A percentile compares a stretch with the other conserved stretches of the same genome.
Conservation (phyloP, 2,113 vertebrate genomes). For the Hippocampus abdominalis region DNA sequence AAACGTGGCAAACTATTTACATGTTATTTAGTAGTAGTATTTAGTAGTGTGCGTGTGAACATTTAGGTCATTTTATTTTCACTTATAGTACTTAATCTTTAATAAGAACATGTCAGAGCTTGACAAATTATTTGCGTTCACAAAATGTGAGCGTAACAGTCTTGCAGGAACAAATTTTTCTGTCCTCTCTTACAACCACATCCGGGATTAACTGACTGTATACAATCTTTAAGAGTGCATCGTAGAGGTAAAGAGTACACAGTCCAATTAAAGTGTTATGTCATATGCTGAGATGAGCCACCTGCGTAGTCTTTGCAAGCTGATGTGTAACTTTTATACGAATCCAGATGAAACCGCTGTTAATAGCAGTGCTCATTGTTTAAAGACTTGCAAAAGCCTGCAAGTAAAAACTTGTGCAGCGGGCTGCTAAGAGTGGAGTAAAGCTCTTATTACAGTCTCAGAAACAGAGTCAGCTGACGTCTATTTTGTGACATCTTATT, state of each 20-base stretch:
- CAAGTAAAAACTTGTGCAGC: constrained; percentile 40
- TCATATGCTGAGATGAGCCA: constrained; percentile 19
- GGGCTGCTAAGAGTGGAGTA: constrained; percentile 47
- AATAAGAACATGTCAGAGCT: too few species aligned
- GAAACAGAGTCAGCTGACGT: background rate
- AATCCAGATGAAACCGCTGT: constrained; percentile 13
- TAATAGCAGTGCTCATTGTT: constrained; percentile 11
- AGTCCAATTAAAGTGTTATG: constrained; percentile 15
- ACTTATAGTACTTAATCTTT: too few species aligned
- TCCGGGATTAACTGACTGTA: background rate
- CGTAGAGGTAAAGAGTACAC: constrained; percentile 4
- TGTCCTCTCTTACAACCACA: constrained; percentile 8
- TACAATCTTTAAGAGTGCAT: background rate
- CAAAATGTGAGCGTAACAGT: background rate
- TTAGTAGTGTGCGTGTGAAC: too few species aligned
- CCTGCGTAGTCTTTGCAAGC: constrained; percentile 18
- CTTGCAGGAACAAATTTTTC: background rate
- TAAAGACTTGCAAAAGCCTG: constrained; percentile 38
- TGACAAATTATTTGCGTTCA: background rate
- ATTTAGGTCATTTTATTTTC: too few species aligned
- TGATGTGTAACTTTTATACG: background rate
- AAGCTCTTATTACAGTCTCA: constrained; percentile 25
- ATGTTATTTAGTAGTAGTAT: too few species aligned
- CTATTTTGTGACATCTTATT: background rate
- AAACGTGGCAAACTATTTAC: too few species aligned